Base-by-base conservation (phyloP, 2,888 invertebrate species). In the Rhingia rostrata region DNA sequence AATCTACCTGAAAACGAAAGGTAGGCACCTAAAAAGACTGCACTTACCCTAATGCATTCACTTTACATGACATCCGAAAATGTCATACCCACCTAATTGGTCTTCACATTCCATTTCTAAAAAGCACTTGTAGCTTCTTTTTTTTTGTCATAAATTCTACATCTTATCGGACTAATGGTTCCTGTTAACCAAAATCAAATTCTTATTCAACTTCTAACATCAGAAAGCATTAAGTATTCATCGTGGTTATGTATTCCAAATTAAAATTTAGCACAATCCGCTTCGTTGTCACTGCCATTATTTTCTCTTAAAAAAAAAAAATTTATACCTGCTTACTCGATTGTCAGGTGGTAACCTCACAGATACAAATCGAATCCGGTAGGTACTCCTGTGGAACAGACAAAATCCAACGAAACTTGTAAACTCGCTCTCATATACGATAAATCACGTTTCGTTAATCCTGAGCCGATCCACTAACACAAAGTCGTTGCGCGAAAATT, bases 391-490 rank as follows among this genome's bases (percentile, higher is more conserved):
- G 6, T 43, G 3, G 12, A 45, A 6, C 39, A 14, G 33, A 58
- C 30, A 61, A 32, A 22, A 49, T 9, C 51, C 14, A 56, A 47
- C 14, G 14, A 75, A 81, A 74, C 72, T 72, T 47, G 74, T 56
- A 53, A 45, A 61, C 53, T 61, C 60, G 35, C 35, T 58, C 54
- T 64, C 22, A 32, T 43, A 53, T 39, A 43, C 54, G 32, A 84
- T 79, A 84, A 84, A 79, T 84, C 73, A 84, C 73, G 64, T 79
- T 79, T 74, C 67, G 64, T 80, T 70, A 70, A 80, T 75, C 80
- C 80, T 69, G 73, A 14, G 39, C 22, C 39, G 32, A 74, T 80
- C 64, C 60, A 64, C 74, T 75, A 12, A 61, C 56, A 74, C 56
- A 56, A n/a, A 60, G 41, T 53, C 58, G 72, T 73, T 78, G 63